phyloP scores from a whole-genome alignment of 1,140 invertebrate genomes.

The Cyphomyrmex costatus region DNA sequence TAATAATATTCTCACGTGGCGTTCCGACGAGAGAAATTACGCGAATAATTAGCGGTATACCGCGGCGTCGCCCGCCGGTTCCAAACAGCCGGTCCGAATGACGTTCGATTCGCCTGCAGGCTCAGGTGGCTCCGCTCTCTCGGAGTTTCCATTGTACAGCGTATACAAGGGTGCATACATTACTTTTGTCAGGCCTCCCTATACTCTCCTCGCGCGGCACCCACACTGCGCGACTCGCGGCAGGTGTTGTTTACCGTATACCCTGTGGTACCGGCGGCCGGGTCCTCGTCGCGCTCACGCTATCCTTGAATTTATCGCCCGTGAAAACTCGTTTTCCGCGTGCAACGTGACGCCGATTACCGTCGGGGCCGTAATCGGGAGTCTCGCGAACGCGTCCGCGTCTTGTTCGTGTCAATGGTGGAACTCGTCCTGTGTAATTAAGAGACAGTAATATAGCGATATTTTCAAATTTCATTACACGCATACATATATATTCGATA shows the following conservation, averaged over 20 bases:
- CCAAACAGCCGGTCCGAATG: conserved; percentile 77
- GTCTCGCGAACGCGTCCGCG: conserved; percentile 7
- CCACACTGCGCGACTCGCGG: conserved; percentile 77
- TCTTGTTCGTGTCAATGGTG: neutral
- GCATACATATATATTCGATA: neutral
- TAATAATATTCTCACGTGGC: conserved; percentile 37
- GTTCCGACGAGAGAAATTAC: conserved; percentile 53
- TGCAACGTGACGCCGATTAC: conserved; percentile 55
- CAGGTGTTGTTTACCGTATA: conserved; percentile 78
- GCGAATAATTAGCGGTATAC: conserved; percentile 68
- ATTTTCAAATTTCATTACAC: conserved; percentile 2
- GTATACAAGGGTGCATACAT: conserved; percentile 83
- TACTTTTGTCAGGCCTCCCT: conserved; percentile 77
- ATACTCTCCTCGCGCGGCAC: conserved; percentile 71
- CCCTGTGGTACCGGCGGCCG: conserved; percentile 19
- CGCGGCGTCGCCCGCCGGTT: conserved; percentile 46
- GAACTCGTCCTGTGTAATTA: neutral
- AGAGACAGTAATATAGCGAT: neutral
- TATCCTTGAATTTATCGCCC: conserved; percentile 63
- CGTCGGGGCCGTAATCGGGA: conserved; percentile 13
- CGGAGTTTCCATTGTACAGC: conserved; percentile 72
- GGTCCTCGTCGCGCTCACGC: conserved; percentile 45
- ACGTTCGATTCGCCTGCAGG: conserved; percentile 74
- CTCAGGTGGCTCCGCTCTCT: conserved; percentile 78
- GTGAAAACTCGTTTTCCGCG: conserved; percentile 63